phyloP scores from a whole-genome alignment of 92 coral and sea anemone species.

The Blastomussa wellsi region DNA sequence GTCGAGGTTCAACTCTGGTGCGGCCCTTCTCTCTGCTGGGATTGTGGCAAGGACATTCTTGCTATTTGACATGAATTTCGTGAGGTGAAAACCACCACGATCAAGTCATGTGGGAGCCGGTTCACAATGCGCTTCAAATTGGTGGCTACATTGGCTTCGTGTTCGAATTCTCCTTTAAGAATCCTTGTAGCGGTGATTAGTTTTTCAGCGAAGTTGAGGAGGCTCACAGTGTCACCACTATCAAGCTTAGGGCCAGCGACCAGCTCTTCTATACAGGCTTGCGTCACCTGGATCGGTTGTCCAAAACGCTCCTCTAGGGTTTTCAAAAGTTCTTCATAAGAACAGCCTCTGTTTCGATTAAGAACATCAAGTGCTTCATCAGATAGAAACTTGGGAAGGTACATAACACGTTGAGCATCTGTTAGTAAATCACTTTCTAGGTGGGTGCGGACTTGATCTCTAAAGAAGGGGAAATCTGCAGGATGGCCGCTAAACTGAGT shows the following conservation, averaged over 20 bases:
- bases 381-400: conserved; percentile 58
- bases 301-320: conserved; percentile 64
- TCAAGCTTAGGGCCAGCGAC: conserved; percentile 63
- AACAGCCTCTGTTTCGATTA: conserved; percentile 64
- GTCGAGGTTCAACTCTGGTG: conserved; percentile 33
- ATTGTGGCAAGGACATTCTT: conserved; percentile 40
- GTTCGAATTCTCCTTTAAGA: conserved; percentile 52
- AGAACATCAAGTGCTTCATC: conserved; percentile 62
- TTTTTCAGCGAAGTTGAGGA: conserved; percentile 54
- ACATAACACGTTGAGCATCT: conserved; percentile 63
- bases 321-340: conserved; percentile 43
- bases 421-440: conserved; percentile 60
- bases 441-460: conserved; percentile 48
- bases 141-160: conserved; percentile 58
- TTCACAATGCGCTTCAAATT: conserved; percentile 45
- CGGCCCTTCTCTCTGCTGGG: conserved; percentile 52
- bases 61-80: conserved; percentile 45
- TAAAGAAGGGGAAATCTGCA: conserved; percentile 62
- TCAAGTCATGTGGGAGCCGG: conserved; percentile 54
- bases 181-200: conserved; percentile 64
- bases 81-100: conserved; percentile 44
- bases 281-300: conserved; percentile 46
- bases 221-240: conserved; percentile 58
- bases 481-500: conserved; percentile 62
- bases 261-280: conserved; percentile 59